Percentiles rank a stretch among this genome's conserved stretches.
Conservation (phyloP, 2,113 vertebrate species). For the Proteles cristata region DNA sequence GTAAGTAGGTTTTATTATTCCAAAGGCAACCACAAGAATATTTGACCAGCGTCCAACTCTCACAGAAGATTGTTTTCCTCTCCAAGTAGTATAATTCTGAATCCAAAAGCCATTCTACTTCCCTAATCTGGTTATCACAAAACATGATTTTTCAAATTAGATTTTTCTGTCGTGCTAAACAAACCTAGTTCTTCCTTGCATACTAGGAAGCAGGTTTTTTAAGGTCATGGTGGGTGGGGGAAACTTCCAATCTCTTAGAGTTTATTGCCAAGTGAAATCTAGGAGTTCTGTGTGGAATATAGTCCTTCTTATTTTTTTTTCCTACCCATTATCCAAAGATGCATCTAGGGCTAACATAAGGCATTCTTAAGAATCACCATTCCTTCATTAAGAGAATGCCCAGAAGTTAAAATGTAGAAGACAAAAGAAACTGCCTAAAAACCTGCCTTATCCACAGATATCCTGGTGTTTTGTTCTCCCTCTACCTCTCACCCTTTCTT, state of each 20-base stretch:
- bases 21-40: background rate
- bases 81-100: background rate
- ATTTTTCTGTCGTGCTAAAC: background rate
- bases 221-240: background rate
- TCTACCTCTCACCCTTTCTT: background rate
- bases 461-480: background rate
- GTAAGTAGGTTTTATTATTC: background rate
- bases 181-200: background rate
- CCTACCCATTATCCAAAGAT: background rate
- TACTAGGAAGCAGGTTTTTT: conserved; percentile 5
- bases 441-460: background rate
- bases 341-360: background rate
- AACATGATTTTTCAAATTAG: conserved; percentile 5
- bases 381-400: conserved; percentile 21
- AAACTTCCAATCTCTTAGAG: background rate
- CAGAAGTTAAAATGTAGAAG: conserved; percentile 2
- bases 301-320: background rate
- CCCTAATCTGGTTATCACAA: conserved; percentile 29
- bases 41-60: background rate
- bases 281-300: background rate
- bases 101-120: background rate
- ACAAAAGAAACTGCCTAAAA: background rate
- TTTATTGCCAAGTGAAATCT: background rate
- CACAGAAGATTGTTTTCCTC: background rate
- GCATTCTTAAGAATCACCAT: background rate